These are phyloP conservation scores for Hydractinia echinata DNA, from an alignment of 30 jellyfish, hydroid and myxozoan species.

Conservation along the genomic window DNA sequence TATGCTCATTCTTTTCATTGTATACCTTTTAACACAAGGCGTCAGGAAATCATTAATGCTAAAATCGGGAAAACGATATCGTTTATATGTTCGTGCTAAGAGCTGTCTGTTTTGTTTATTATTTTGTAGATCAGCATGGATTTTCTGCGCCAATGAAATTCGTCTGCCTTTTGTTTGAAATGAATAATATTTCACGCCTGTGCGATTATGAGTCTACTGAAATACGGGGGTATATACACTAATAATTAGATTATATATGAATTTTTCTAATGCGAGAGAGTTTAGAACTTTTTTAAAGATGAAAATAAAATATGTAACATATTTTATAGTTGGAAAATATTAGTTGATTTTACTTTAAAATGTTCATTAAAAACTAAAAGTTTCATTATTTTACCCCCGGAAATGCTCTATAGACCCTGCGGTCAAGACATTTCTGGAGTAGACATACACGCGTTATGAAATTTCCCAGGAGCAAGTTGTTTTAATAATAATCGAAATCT, in stretches of 20 bases:
- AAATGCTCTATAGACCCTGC: not conserved
- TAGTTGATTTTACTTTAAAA: not conserved
- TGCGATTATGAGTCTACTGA: not conserved
- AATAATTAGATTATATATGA: not conserved
- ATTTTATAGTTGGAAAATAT: not conserved
- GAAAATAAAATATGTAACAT: not conserved
- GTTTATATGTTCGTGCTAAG: not conserved
- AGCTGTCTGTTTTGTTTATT: conserved; percentile 12
- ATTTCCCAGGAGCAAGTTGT: not conserved
- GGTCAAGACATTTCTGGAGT: conserved; percentile 19
- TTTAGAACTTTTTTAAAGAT: not conserved
- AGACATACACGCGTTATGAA: conserved; percentile 14
- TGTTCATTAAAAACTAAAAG: not conserved
- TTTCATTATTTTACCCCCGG: not conserved
- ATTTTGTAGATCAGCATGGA: conserved; percentile 12
- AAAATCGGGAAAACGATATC: conserved; percentile 6
- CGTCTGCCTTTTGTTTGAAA: conserved; percentile 12
- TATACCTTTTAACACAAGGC: not conserved
- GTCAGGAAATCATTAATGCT: conserved; percentile 14
- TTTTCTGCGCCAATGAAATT: conserved; percentile 18
- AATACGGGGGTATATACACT: not conserved
- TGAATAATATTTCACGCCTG: conserved; percentile 10
- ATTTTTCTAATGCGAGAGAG: not conserved
- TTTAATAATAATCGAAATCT: too few relatives aligned
- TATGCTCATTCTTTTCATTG: too few relatives aligned